Base-by-base conservation (phyloP, 2,113 vertebrate species). In the Eublepharis macularius region DNA sequence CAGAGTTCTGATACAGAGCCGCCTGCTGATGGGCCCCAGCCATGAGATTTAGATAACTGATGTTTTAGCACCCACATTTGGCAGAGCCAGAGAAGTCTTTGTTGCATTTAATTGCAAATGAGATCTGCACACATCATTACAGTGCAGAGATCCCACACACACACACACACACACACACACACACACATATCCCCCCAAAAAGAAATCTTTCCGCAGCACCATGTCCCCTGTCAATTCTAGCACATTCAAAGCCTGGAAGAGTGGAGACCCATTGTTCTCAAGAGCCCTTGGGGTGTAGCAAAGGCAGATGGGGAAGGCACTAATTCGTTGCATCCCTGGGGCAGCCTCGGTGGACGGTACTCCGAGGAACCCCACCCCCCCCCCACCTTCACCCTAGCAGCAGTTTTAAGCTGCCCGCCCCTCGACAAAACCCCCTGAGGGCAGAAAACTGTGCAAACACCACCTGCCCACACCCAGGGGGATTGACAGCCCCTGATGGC, bases 301-400 rank as follows among this genome's bases (percentile, higher is more conserved):
- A 6, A 83, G 89, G 91, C 92, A 94, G 92, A 92, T 94, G 93
- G 94, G 91, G 84, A 91, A 83, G 47, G 84, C n/a, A 49, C 88
- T 87, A 83, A 90, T 63, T 90, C 85, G 1, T 82, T 11, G 26
- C 54, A 41, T 93, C 90, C 92, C 91, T 66, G 77, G 88, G 91
- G 94, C 86, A 76, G 76, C 51, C 77, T 43, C 72, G 0, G 2
- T 82, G 76, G 74, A 78, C 24, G 57, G 68, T 36, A 39, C 47
- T 77, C 51, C 66, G 43, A 49, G 26, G 80, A 65, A 49, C 26
- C 73, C n/a, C 36, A 72, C 34, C 32, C 13, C 8, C 12, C 11
- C 45, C 13, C 13, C 19, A 2, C n/a, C 51, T 21, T 16, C 72
- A 65, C 34, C 66, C 60, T 68, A 41, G 68, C 41, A 70, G 49